Conservation (phyloP, 2,797 vertebrate species). For the Dryobates pubescens region DNA sequence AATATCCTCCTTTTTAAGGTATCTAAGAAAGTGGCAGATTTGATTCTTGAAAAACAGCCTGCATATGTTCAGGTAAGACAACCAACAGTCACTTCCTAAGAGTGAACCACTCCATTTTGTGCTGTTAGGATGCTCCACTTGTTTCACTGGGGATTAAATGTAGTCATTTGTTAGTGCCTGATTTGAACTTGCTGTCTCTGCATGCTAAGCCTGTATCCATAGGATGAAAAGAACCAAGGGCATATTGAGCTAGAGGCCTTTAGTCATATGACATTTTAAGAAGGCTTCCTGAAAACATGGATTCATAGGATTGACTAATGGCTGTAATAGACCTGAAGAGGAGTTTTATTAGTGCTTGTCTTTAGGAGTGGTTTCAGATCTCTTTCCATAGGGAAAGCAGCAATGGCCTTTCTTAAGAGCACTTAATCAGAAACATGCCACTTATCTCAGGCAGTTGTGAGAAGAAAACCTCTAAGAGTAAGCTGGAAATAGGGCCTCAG, state of each 20-base stretch:
- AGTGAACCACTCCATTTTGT: not conserved
- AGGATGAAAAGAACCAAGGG: not conserved
- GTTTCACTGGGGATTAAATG: not conserved
- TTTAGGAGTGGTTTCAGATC: not conserved
- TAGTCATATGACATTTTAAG: not conserved
- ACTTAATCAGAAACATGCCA: not conserved
- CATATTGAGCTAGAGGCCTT: not conserved
- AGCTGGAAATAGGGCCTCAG: not conserved
- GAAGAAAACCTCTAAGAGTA: not conserved
- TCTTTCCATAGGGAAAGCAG: not conserved
- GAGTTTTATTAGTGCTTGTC: not conserved
- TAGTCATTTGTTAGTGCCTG: not conserved
- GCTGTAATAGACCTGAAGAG: not conserved
- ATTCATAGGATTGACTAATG: not conserved
- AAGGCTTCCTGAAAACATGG: not conserved
- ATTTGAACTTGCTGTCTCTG: not conserved
- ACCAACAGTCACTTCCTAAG: not conserved
- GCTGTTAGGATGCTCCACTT: not conserved
- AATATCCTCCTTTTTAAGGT: constrained; percentile 81
- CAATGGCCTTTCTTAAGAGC: not conserved
- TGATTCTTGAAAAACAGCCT: constrained; percentile 98
- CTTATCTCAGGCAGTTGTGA: not conserved
- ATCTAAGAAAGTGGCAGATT: constrained; percentile 97
- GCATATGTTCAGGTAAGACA: constrained; percentile 95
- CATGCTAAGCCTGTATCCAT: not conserved